Conservation (phyloP, 2,113 vertebrate genomes). For the Passer domesticus region DNA sequence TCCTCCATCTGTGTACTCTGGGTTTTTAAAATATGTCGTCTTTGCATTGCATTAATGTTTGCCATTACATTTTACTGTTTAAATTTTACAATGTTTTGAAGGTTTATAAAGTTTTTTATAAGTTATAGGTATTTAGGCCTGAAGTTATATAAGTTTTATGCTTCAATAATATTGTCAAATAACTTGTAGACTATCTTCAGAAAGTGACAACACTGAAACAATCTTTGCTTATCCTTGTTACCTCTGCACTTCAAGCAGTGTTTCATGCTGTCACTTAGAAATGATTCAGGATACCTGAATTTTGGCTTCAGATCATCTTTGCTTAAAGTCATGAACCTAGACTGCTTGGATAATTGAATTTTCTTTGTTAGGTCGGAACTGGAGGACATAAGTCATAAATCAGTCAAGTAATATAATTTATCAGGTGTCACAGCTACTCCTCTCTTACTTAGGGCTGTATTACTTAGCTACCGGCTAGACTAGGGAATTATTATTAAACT, state of each 20-base stretch:
- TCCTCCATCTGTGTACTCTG: not conserved
- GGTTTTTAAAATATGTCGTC: not conserved
- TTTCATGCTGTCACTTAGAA: slow-evolving; percentile 4
- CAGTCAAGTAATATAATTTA: not conserved
- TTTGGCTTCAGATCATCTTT: not conserved
- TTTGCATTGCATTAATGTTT: not conserved
- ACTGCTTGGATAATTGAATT: slow-evolving; percentile 21
- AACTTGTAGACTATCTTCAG: not conserved
- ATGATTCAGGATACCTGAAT: not conserved
- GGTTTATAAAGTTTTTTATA: not conserved
- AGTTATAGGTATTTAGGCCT: not conserved
- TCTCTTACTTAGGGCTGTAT: not conserved
- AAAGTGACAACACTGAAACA: not conserved
- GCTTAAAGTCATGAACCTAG: not conserved
- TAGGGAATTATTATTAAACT: not conserved
- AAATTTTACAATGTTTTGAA: not conserved
- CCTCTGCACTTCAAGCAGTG: not conserved
- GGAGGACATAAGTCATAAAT: slow-evolving; percentile 1
- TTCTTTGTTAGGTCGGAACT: not conserved
- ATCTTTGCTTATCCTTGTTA: not conserved
- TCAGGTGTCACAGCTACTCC: not conserved
- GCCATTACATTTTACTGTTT: not conserved
- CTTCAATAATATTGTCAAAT: not conserved
- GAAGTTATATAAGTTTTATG: not conserved
- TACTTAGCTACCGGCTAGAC: not conserved